Percentiles rank a stretch among this genome's conserved stretches.
These are phyloP conservation scores for Urophycis tenuis DNA, from an alignment of 2,797 vertebrate species.

Conservation along the genomic window DNA sequence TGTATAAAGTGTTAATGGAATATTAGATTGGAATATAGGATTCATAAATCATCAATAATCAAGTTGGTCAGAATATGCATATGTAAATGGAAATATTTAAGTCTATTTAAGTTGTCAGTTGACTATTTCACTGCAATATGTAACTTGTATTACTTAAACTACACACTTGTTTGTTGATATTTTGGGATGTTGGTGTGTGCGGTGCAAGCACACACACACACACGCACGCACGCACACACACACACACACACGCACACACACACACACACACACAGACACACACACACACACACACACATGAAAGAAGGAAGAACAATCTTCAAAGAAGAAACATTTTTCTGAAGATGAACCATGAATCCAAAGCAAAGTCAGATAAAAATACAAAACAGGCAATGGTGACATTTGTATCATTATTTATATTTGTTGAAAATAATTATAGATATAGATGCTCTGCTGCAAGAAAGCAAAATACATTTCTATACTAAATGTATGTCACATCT, in stretches of 20 bases:
- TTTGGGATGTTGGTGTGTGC: too few species aligned
- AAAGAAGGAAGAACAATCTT: background rate
- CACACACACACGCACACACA: slow-evolving; percentile 18
- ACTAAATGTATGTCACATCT: background rate
- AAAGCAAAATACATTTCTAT: background rate
- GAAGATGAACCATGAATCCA: background rate
- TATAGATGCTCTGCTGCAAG: background rate
- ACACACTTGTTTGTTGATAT: background rate
- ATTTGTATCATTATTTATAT: background rate
- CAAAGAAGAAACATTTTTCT: background rate
- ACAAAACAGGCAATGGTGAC: background rate
- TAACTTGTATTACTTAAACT: background rate
- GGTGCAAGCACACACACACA: background rate
- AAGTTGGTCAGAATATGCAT: background rate
- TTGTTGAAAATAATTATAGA: background rate
- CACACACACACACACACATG: background rate
- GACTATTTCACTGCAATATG: background rate
- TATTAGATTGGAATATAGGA: background rate
- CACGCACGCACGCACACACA: slow-evolving; percentile 7
- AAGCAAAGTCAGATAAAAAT: background rate
- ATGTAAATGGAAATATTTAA: background rate
- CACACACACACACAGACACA: slow-evolving; percentile 9
- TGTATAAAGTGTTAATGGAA: background rate
- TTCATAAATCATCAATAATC: background rate
- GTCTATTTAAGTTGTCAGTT: background rate